These are phyloP conservation scores for Salvelinus sp. DNA, from an alignment of 2,113 vertebrate genomes.

Conservation along the genomic window DNA sequence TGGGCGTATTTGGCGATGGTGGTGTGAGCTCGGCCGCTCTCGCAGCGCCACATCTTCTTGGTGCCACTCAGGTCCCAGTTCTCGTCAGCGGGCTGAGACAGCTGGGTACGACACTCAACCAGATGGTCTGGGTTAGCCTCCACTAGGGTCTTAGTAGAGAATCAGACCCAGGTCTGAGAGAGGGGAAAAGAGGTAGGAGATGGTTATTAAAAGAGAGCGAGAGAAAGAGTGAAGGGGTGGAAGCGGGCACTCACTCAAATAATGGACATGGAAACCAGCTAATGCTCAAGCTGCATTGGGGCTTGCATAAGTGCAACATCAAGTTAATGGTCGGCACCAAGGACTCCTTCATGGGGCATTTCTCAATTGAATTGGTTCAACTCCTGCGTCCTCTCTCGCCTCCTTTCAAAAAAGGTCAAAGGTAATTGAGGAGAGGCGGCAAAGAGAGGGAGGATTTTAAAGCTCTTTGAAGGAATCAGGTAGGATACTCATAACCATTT, in stretches of 20 bases:
- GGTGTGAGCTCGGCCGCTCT: slow-evolving; percentile 92
- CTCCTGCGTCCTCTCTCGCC: too few species aligned
- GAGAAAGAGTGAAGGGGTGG: too few species aligned
- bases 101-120: slow-evolving; percentile 96
- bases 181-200: background rate
- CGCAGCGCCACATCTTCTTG: slow-evolving; percentile 97
- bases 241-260: background rate
- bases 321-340: too few species aligned
- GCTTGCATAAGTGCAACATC: too few species aligned
- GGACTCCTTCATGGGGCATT: too few species aligned
- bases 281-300: too few species aligned
- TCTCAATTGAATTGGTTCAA: too few species aligned
- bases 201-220: background rate
- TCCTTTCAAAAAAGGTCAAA: too few species aligned
- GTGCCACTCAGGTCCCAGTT: slow-evolving; percentile 96
- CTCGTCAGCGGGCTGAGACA: slow-evolving; percentile 94
- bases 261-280: background rate
- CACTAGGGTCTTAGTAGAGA: slow-evolving; percentile 97
- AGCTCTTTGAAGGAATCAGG: too few species aligned
- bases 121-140: slow-evolving; percentile 98
- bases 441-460: background rate
- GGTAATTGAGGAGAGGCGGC: too few species aligned
- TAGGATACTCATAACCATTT: too few species aligned
- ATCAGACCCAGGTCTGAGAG: slow-evolving; percentile 91
- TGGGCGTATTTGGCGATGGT: slow-evolving; percentile 99